Evolutionary conservation across 2,113 vertebrate genomes (phyloP).

Genomic region (Silurus meridionalis): DNA sequence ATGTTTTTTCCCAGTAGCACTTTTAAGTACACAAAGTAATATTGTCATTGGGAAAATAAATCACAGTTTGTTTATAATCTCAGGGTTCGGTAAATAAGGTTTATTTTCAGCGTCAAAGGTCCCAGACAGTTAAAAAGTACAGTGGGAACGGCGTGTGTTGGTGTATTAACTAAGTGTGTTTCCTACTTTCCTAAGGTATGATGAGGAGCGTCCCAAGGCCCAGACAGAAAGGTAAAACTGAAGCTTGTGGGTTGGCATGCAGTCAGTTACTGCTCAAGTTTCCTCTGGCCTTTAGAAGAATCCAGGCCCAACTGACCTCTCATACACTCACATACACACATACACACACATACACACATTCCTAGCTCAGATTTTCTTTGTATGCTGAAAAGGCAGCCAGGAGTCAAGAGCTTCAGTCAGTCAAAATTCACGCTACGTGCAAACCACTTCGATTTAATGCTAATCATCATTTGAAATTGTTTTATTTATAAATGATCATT

Average conservation of each 20-base stretch:
- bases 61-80: background rate
- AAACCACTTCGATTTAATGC: background rate
- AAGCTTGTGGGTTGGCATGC: conserved; percentile 14
- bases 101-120: background rate
- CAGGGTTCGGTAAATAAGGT: background rate
- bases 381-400: background rate
- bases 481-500: background rate
- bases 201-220: conserved; percentile 84
- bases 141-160: background rate
- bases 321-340: conserved; percentile 8
- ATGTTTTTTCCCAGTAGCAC: background rate
- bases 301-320: background rate
- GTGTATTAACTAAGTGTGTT: background rate
- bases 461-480: background rate
- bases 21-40: background rate
- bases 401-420: background rate
- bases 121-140: background rate
- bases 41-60: background rate
- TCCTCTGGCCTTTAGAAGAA: conserved; percentile 41
- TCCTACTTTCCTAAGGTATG: conserved; percentile 73
- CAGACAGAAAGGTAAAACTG: conserved; percentile 81
- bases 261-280: background rate
- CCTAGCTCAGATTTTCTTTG: background rate
- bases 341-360: conserved; percentile 6
- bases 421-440: background rate